Evolutionary conservation across 2,888 invertebrate species (phyloP).

Genomic region (Andrena hattorfiana): DNA sequence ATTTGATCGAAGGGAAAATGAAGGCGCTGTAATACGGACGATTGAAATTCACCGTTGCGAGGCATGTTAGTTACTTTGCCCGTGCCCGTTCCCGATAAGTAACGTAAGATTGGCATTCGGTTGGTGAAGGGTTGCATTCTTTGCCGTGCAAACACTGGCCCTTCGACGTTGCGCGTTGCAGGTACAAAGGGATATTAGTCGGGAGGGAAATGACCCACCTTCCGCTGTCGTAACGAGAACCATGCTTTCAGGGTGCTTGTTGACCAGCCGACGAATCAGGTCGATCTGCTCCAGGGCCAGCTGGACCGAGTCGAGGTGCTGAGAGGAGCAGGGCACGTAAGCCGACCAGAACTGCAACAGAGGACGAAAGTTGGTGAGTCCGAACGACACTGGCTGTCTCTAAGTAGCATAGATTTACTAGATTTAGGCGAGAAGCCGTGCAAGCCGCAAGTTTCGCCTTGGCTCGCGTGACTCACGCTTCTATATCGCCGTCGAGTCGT

Average conservation of each 20-base stretch:
- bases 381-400: neutral
- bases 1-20: conserved; percentile 36
- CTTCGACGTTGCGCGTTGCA: neutral
- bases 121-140: neutral
- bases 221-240: conserved; percentile 85
- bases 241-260: conserved; percentile 85
- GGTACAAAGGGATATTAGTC: conserved; percentile 23
- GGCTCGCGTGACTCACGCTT: neutral
- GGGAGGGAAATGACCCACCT: conserved; percentile 75
- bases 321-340: conserved; percentile 86
- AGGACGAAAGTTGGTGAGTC: conserved; percentile 27
- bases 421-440: neutral
- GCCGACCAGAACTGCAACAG: conserved; percentile 87
- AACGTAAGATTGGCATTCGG: neutral
- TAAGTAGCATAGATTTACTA: neutral
- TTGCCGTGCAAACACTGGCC: neutral
- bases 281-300: conserved; percentile 87
- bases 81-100: neutral
- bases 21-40: conserved; percentile 60
- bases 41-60: conserved; percentile 65
- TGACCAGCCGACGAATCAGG: conserved; percentile 87
- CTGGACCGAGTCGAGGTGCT: conserved; percentile 87
- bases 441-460: neutral
- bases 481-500: neutral
- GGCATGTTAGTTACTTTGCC: conserved; percentile 40